A percentile compares a stretch with the other conserved stretches of the same genome.
Evolutionary conservation across 2,888 invertebrate genomes (phyloP).

Genomic region (Acronicta alni): DNA sequence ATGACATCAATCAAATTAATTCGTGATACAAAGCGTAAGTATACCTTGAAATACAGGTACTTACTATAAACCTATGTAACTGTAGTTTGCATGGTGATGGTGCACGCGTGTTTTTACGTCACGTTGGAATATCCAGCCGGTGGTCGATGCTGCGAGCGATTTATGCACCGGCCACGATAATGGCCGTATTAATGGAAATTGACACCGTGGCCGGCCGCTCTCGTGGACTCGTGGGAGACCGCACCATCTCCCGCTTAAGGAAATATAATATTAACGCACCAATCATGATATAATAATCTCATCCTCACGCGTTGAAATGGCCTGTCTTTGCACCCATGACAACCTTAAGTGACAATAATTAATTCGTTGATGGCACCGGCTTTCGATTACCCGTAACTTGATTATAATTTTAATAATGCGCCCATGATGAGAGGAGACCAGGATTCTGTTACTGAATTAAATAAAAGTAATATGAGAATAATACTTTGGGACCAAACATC

Average conservation of each 20-base stretch:
- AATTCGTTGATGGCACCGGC: conserved; percentile 68
- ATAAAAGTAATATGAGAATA: not conserved
- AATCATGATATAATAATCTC: conserved; percentile 82
- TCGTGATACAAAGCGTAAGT: too few species aligned
- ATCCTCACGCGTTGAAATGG: conserved; percentile 77
- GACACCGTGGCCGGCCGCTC: conserved; percentile 76
- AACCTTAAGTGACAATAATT: conserved; percentile 72
- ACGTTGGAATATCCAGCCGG: conserved; percentile 59
- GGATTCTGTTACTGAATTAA: conserved; percentile 20
- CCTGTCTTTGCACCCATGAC: conserved; percentile 70
- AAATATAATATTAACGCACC: conserved; percentile 84
- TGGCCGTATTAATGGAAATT: conserved; percentile 85
- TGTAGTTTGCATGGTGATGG: too few species aligned
- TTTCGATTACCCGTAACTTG: conserved; percentile 61
- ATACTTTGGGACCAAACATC: not conserved
- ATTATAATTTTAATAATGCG: conserved; percentile 59
- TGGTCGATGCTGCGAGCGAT: conserved; percentile 79
- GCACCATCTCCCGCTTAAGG: conserved; percentile 73
- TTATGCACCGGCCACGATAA: conserved; percentile 81
- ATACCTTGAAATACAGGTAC: too few species aligned
- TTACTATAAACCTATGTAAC: too few species aligned
- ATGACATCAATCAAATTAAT: too few species aligned
- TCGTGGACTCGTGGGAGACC: conserved; percentile 67
- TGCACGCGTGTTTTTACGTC: conserved; percentile 37
- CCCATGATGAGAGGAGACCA: conserved; percentile 25